Conservation (phyloP, 2,888 invertebrate genomes). For the Tetramorium bicarinatum region DNA sequence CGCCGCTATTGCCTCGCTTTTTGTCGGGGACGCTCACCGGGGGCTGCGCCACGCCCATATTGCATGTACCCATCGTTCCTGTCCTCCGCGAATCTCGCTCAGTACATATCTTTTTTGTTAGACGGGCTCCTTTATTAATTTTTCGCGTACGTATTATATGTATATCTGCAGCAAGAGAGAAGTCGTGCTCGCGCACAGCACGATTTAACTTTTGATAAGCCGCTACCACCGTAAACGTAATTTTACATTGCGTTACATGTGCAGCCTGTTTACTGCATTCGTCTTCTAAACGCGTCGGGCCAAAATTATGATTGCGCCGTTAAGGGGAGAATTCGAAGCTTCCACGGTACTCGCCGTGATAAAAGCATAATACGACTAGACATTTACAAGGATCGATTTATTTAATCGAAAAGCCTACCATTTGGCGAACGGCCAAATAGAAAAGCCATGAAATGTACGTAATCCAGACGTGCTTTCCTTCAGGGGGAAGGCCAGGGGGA, state of each 20-base stretch:
- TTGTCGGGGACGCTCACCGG: constrained; percentile 53
- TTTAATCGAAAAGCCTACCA: constrained; percentile 40
- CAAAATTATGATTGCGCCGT: constrained; percentile 15
- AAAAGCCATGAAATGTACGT: constrained; percentile 51
- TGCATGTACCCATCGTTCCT: constrained; percentile 7
- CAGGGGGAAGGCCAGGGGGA: too few species aligned
- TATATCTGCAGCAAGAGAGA: background rate
- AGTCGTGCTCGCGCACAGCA: background rate
- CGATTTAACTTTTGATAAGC: constrained; percentile 19
- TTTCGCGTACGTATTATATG: background rate
- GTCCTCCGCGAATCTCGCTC: constrained; percentile 9
- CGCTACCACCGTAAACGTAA: background rate
- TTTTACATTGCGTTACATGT: background rate
- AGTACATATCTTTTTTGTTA: constrained; percentile 19
- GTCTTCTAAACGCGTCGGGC: background rate
- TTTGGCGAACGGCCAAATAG: constrained; percentile 49
- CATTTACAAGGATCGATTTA: constrained; percentile 37
- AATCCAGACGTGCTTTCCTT: constrained; percentile 9
- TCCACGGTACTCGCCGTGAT: background rate
- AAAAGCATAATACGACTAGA: constrained; percentile 22
- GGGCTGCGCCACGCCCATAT: constrained; percentile 35
- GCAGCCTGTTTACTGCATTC: background rate
- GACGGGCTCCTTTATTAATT: background rate
- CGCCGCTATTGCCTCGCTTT: constrained; percentile 66
- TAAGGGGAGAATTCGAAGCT: too few species aligned